A percentile compares a stretch with the other conserved stretches of the same genome.
Conservation (phyloP, 1,140 invertebrate genomes). For the Apis dorsata region DNA sequence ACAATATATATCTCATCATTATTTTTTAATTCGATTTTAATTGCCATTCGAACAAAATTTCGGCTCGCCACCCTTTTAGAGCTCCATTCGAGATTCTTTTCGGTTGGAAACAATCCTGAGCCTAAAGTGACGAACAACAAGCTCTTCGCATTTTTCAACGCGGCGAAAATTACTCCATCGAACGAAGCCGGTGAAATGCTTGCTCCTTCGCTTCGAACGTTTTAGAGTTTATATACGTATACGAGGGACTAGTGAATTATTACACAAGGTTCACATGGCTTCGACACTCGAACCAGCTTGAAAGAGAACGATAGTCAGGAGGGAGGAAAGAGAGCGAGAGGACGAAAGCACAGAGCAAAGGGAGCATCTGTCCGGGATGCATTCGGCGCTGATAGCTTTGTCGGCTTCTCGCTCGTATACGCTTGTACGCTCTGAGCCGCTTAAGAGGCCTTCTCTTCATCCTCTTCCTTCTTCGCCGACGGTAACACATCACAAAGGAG, state of each 20-base stretch:
- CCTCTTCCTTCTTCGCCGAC: slow-evolving; percentile 19
- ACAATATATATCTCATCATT: not conserved
- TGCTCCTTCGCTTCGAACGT: slow-evolving; percentile 31
- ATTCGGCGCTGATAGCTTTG: slow-evolving; percentile 69
- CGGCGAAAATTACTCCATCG: slow-evolving; percentile 26
- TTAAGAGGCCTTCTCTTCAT: slow-evolving; percentile 63
- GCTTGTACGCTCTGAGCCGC: slow-evolving; percentile 64
- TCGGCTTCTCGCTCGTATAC: slow-evolving; percentile 66
- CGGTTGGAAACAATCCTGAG: not conserved
- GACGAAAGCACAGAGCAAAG: slow-evolving; percentile 5
- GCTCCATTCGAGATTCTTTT: too few relatives aligned
- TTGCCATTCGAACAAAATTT: not conserved
- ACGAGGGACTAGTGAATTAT: slow-evolving; percentile 56
- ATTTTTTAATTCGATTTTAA: too few relatives aligned
- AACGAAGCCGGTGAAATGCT: slow-evolving; percentile 2
- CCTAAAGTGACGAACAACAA: not conserved
- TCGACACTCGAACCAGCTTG: slow-evolving; percentile 53
- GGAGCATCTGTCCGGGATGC: slow-evolving; percentile 63
- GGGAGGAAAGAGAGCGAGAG: not conserved
- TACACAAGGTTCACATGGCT: slow-evolving; percentile 57
- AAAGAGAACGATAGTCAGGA: slow-evolving; percentile 6
- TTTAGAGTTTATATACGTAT: slow-evolving; percentile 41
- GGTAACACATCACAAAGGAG: slow-evolving; percentile 41
- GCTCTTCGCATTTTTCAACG: slow-evolving; percentile 23
- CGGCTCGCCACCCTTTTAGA: not conserved